phyloP scores from a whole-genome alignment of 2,113 vertebrate species.

The Rhineura floridana region DNA sequence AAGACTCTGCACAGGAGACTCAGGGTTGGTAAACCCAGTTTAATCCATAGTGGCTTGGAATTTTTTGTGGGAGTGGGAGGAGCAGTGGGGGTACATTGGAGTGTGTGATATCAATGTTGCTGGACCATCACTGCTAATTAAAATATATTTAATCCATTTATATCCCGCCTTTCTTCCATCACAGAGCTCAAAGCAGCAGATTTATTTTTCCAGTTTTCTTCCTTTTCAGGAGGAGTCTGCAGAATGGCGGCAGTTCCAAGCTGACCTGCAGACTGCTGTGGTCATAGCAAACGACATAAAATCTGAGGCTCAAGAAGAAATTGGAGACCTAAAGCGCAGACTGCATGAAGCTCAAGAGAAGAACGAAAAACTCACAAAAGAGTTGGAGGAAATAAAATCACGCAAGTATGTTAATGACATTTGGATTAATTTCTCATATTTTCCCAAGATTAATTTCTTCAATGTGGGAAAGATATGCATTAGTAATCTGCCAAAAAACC shows the following conservation, averaged over 20 bases:
- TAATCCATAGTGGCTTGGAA: not conserved
- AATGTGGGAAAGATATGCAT: not conserved
- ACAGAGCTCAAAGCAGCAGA: not conserved
- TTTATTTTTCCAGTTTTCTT: slow-evolving; percentile 17
- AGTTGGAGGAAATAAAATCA: slow-evolving; percentile 92
- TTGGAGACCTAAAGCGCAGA: slow-evolving; percentile 90
- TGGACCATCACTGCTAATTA: not conserved
- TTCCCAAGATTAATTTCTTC: not conserved
- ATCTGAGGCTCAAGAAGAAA: slow-evolving; percentile 95
- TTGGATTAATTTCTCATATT: not conserved
- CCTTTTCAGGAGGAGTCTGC: slow-evolving; percentile 89
- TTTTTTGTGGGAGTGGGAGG: not conserved
- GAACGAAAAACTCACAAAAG: slow-evolving; percentile 92
- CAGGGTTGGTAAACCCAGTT: slow-evolving; percentile 76
- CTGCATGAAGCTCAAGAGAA: slow-evolving; percentile 91
- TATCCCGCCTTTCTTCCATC: not conserved
- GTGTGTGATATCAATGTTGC: not conserved
- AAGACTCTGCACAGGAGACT: slow-evolving; percentile 94
- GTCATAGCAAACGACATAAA: slow-evolving; percentile 98
- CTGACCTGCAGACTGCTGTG: slow-evolving; percentile 94
- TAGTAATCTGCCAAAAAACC: too few relatives aligned
- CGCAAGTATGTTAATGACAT: slow-evolving; percentile 84
- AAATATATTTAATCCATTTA: slow-evolving; percentile 15
- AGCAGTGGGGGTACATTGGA: not conserved
- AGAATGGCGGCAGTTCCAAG: slow-evolving; percentile 97